Percentiles rank a stretch among this genome's conserved stretches.
phyloP scores from a whole-genome alignment of 2,113 vertebrate genomes.

The Anolis sagrei region DNA sequence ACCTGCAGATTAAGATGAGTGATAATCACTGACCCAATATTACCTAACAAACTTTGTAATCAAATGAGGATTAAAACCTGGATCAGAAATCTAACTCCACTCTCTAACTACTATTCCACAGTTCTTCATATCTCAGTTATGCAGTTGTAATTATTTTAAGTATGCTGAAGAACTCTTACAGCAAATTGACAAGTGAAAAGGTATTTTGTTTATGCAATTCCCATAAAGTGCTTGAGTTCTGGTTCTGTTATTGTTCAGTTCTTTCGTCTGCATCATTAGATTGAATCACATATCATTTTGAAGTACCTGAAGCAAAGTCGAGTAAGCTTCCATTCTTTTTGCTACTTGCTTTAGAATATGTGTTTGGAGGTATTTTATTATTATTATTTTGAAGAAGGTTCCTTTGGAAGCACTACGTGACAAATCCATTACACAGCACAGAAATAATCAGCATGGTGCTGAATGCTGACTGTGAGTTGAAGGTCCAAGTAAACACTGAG shows the following conservation, averaged over 20 bases:
- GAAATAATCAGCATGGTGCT: slow-evolving; percentile 61
- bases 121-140: neutral
- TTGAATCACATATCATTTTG: slow-evolving; percentile 47
- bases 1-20: too few species aligned
- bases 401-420: slow-evolving; percentile 63
- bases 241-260: neutral
- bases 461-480: slow-evolving; percentile 66
- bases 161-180: neutral
- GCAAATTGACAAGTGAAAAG: neutral
- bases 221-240: neutral
- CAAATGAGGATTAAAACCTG: too few species aligned
- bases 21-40: too few species aligned
- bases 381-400: slow-evolving; percentile 60
- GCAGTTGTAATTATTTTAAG: neutral
- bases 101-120: neutral
- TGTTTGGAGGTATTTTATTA: slow-evolving; percentile 10
- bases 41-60: too few species aligned
- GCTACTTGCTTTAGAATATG: slow-evolving; percentile 42
- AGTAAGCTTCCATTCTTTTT: slow-evolving; percentile 37
- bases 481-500: slow-evolving; percentile 54
- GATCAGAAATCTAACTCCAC: neutral
- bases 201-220: neutral
- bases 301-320: slow-evolving; percentile 35
- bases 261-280: neutral
- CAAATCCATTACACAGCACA: slow-evolving; percentile 69